These are phyloP conservation scores for Australoheros facetus DNA, from an alignment of 2,797 vertebrate species.

Conservation along the genomic window DNA sequence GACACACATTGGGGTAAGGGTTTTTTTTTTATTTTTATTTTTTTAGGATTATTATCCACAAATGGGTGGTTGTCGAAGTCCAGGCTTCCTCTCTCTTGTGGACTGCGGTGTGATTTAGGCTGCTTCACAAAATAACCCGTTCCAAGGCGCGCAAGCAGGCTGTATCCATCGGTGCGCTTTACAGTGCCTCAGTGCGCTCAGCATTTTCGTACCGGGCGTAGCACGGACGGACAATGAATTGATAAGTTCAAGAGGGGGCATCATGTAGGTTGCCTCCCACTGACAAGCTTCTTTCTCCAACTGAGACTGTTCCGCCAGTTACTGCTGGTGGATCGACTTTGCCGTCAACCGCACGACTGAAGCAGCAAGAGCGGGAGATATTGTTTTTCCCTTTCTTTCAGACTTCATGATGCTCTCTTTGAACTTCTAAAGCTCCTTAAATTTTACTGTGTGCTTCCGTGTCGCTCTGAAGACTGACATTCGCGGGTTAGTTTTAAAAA, in stretches of 20 bases:
- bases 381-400: slow-evolving; percentile 25
- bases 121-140: slow-evolving; percentile 38
- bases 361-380: slow-evolving; percentile 40
- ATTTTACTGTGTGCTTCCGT: neutral
- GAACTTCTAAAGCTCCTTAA: slow-evolving; percentile 30
- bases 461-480: slow-evolving; percentile 77
- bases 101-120: slow-evolving; percentile 42
- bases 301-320: slow-evolving; percentile 58
- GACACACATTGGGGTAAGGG: slow-evolving; percentile 23
- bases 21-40: neutral
- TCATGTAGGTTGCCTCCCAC: slow-evolving; percentile 71
- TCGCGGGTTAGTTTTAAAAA: slow-evolving; percentile 87
- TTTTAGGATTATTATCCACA: slow-evolving; percentile 56
- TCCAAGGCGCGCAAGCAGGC: slow-evolving; percentile 37
- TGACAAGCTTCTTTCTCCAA: slow-evolving; percentile 55
- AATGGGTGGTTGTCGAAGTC: slow-evolving; percentile 31
- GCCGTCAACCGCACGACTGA: slow-evolving; percentile 56
- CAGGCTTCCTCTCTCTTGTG: slow-evolving; percentile 18
- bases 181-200: slow-evolving; percentile 35
- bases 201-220: slow-evolving; percentile 27
- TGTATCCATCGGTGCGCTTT: slow-evolving; percentile 47
- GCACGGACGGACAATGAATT: slow-evolving; percentile 52
- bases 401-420: slow-evolving; percentile 43
- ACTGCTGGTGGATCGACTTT: slow-evolving; percentile 53
- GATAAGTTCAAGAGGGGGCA: slow-evolving; percentile 48